A percentile compares a stretch with the other conserved stretches of the same genome.
phyloP scores from a whole-genome alignment of 1,140 invertebrate genomes.

The Metopolophium dirhodum region DNA sequence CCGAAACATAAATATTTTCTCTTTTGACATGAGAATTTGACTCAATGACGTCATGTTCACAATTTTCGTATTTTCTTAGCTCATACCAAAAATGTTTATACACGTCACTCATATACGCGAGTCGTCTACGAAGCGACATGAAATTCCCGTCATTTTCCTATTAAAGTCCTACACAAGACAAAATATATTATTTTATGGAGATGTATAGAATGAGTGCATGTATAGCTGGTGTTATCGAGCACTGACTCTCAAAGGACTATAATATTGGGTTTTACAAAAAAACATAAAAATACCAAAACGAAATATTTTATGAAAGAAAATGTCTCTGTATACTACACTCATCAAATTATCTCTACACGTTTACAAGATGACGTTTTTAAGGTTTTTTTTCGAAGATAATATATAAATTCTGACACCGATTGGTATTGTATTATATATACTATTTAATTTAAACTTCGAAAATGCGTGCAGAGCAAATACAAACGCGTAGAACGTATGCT shows the following conservation, averaged over 20 bases:
- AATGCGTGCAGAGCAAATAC: not conserved
- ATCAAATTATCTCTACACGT: not conserved
- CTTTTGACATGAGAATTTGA: not conserved
- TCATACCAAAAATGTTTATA: not conserved
- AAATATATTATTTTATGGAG: not conserved
- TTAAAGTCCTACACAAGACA: not conserved
- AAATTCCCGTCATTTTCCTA: not conserved
- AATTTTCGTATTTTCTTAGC: not conserved
- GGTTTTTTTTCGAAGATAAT: not conserved
- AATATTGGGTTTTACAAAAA: not conserved
- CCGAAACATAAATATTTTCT: not conserved
- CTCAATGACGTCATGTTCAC: not conserved
- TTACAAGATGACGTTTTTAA: not conserved
- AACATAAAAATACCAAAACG: not conserved
- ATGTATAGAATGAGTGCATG: not conserved
- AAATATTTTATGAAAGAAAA: not conserved
- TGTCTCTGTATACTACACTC: not conserved
- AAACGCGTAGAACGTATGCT: not conserved
- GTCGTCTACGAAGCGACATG: not conserved
- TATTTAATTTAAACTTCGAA: not conserved
- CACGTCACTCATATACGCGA: not conserved
- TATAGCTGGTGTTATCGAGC: not conserved
- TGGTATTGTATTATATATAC: slow-evolving; percentile 16
- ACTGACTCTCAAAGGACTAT: not conserved
- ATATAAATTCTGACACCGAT: not conserved